Evolutionary conservation across 2,797 vertebrate genomes (phyloP).

Genomic region (Hippopotamyrus pictus): DNA sequence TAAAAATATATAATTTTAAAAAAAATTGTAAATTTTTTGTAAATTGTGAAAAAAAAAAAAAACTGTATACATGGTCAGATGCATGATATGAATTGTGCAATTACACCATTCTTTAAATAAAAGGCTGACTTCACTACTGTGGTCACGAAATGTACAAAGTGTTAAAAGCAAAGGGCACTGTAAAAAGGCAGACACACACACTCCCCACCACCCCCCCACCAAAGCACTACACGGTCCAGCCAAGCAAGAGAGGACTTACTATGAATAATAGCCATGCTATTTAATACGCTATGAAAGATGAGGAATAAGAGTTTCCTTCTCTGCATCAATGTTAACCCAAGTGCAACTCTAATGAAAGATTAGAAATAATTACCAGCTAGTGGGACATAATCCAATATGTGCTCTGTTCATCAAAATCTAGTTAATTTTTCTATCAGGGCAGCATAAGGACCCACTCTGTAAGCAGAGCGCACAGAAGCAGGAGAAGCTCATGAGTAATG

Average conservation of each 20-base stretch:
- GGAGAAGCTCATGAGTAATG: constrained; percentile 29
- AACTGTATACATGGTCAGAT: not conserved
- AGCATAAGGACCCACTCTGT: not conserved
- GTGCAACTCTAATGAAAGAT: constrained; percentile 1
- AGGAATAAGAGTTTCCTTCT: not conserved
- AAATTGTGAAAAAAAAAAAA: no score
- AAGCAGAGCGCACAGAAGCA: constrained; percentile 29
- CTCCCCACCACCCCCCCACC: not conserved
- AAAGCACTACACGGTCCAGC: not conserved
- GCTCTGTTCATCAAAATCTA: constrained; percentile 39
- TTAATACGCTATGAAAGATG: not conserved
- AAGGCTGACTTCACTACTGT: not conserved
- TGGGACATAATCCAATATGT: constrained; percentile 38
- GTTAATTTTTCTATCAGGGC: constrained; percentile 15
- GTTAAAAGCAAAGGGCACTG: not conserved
- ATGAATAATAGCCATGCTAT: not conserved
- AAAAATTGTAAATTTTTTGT: not conserved
- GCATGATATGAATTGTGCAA: not conserved
- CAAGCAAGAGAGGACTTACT: not conserved
- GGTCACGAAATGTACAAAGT: not conserved
- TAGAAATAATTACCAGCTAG: constrained; percentile 22
- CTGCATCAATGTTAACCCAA: constrained; percentile 5
- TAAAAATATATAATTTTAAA: not conserved
- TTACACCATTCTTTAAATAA: not conserved
- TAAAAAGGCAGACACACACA: not conserved